Evolutionary conservation across 1,140 invertebrate species (phyloP), one percentile per base, ranked within the genome.

Genomic region (Dendroctonus ponderosae): DNA sequence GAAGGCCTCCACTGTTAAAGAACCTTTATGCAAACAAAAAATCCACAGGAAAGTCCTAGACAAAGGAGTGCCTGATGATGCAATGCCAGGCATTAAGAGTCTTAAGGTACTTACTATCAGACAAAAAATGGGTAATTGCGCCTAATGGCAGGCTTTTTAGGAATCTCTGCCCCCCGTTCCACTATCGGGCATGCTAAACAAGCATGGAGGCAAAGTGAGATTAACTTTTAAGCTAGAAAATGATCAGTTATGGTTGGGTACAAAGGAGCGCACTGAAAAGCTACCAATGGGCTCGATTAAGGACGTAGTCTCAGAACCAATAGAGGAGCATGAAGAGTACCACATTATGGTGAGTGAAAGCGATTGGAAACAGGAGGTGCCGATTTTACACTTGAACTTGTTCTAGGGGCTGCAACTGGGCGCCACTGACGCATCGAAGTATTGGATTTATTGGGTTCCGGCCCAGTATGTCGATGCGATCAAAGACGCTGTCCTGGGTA

Each of bases 401-500:
- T 50, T 7, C 12, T 54, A 92, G 90, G 91, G 86, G 54, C 83
- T 95, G 62, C 92, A 94, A 82, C 79, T 94, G 69, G 92, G 93
- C 37, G 87, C 93, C 9, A 94, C 93, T 7, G 92, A 94, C 81
- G 91, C 91, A 8, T 94, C 91, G 39, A 81, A 90, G 69, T 95
- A 95, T 81, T 97, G 92, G 92, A 87, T 97, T 53, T 96, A 97
- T 80, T 97, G 94, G 94, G 92, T 97, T 46, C 94, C 94, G 49
- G 92, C 92, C 38, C 90, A 93, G 76, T 97, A 94, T 79, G 86
- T 95, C 63, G 90, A 93, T 74, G 91, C 94, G 61, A 94, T 97
- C 74, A 96, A 95, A 83, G 92, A 94, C 75, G 89, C 92, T 57
- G 87, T 96, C 68, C 84, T 96, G 43, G 93, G 93, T 58, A 92